Base-by-base conservation (phyloP, 2,113 vertebrate genomes). In the Toxotes chatareus region DNA sequence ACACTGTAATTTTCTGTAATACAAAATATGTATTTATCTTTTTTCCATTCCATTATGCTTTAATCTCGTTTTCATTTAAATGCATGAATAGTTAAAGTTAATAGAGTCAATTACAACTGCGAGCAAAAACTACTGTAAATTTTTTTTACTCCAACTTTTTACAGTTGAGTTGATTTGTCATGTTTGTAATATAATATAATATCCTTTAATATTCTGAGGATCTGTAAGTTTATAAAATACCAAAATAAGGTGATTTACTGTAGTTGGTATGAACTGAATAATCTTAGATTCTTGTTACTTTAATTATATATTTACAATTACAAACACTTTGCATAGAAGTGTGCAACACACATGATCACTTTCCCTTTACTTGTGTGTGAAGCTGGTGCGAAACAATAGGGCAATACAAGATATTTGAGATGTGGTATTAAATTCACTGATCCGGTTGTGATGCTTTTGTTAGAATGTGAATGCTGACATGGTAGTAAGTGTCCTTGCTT, bases 381-480 rank as follows among this genome's bases (percentile, higher is more conserved):
- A 64, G 42, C 3, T 14, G 27, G 31, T 68, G 31, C 34, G 63
- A 7, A 56, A 16, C 23, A 64, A 72, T 34, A 51, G 34, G 79
- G 16, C 12, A 80, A 67, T 62, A 38, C 38, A 80, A 60, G n/a
- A 72, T 67, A 59, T 79, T 68, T 71, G 21, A 65, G 55, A 53
- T 69, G 60, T 59, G 14, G 21, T 63, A 38, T 76, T 65, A 60
- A 77, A 80, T 88, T 53, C 66, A 62, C 7, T 53, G 59, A 61
- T 75, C 68, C 53, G 32, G 27, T 53, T 63, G 57, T 38, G 21
- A 77, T 7, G 51, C 46, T 82, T 86, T 70, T 82, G 68, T 87
- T 56, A 68, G 61, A 46, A 23, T 71, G 38, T 77, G 57, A 44
- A 72, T 56, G 49, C 46, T 36, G 38, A 3, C 27, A 42, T 66